Evolutionary conservation across 2,797 vertebrate genomes (phyloP), one percentile per base, ranked within the genome.

Genomic region (Spinibarbus caldwelli): DNA sequence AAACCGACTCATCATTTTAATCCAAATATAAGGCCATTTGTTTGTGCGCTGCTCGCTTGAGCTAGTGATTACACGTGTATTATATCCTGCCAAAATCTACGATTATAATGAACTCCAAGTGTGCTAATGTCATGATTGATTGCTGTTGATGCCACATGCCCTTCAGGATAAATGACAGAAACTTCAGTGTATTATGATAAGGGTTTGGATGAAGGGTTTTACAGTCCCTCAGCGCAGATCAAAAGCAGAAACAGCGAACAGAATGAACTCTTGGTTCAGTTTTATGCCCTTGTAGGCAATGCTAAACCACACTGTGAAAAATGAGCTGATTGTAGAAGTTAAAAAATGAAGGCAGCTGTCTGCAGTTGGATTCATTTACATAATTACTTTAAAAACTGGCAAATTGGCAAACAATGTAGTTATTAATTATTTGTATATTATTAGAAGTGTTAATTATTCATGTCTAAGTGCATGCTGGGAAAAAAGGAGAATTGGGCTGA

Each of bases 91-190:
- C 64, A 49, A 70, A 70, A 29, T 23, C 4, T 10, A 57, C 6
- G 23, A 47, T 45, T 49, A 62, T 29, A 76, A 83, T 66, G 45
- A 84, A 75, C 49, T 45, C 5, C 5, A 45, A 62, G 29, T 38
- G 82, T 52, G 34, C 4, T 73, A 8, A 23, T 59, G 68, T 59
- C 26, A 34, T 17, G 26, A 31, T 6, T 29, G 70, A 47, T 17
- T 34, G 70, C 41, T 36, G 70, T 49, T 75, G 57, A 64, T 47
- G 52, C 52, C 70, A 47, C 54, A 45, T 12, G 29, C 31, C 45
- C 82, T 83, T 49, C 31, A 49, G 43, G 72, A 45, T 47, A 38
- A 67, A 54, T 41, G 59, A 52, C 23, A 31, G 59, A 41, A 75
- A 6, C 43, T 11, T 14, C 34, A 29, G 23, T 41, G 43, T 36